Evolutionary conservation across 1,140 invertebrate species (phyloP), one percentile per base, ranked within the genome.

Genomic region (Drosophila ambigua): DNA sequence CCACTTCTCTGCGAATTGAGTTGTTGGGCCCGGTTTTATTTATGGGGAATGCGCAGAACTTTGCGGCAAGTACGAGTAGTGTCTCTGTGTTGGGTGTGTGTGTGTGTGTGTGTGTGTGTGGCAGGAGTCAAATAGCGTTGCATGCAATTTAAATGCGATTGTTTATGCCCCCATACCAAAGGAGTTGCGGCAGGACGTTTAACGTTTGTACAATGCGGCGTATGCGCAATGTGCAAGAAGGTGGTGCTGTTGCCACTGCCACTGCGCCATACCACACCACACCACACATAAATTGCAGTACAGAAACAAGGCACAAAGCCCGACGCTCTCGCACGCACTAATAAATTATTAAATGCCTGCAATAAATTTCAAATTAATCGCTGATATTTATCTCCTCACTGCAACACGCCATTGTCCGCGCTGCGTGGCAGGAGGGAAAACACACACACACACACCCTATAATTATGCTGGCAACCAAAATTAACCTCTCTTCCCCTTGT

Each of bases 361-460:
- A 88, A 88, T 88, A 88, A 83, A 88, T 88, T 88, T 88, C 84
- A 88, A 88, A 88, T 88, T 88, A 88, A 88, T 88, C 83, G 83
- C 84, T 88, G 83, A 88, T 88, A 88, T 88, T 88, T 88, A 88
- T 88, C 83, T 88, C 35, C 79, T 69, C 78, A 87, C 52, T 87
- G 78, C 71, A 45, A 61, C 55, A 41, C 53, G 51, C 60, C 72
- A 63, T 64, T 57, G 52, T 73, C 52, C 59, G 28, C 39, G 31
- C 16, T 24, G 49, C 23, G 28, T 55, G 52, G 3, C 26, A 63
- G 31, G 26, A 45, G 43, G 45, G 68, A 41, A 51, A 59, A 77
- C 59, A 24, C 31, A 31, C 31, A 31, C 8, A 35, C 8, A 9
- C 31, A 28, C 31, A 5, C 11, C 35, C 4, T 67, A 85, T 87